These are phyloP conservation scores for Pipra filicauda DNA, from an alignment of 2,113 vertebrate genomes.

Conservation along the genomic window DNA sequence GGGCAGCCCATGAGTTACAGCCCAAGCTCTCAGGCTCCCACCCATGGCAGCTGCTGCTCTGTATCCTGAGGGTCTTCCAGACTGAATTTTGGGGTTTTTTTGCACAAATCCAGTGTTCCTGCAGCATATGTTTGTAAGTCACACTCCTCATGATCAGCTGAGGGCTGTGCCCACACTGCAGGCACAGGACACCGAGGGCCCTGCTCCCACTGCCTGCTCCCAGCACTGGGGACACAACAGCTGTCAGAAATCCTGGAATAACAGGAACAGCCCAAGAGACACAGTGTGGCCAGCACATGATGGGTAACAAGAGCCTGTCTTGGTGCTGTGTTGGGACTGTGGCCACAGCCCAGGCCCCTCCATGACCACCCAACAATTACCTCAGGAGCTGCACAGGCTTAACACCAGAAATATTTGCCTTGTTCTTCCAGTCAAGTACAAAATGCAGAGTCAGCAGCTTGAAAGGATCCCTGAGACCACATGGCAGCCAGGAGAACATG, in stretches of 20 bases:
- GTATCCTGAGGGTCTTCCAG: not conserved
- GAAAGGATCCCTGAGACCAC: not conserved
- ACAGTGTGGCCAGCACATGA: not conserved
- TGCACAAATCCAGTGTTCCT: not conserved
- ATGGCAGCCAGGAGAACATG: not conserved
- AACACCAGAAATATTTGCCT: not conserved
- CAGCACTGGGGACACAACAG: not conserved
- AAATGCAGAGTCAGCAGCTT: constrained; percentile 47
- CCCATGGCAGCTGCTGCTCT: not conserved
- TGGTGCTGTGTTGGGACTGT: not conserved
- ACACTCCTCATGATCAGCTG: fast-evolving
- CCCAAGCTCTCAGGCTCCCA: not conserved
- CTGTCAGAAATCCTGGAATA: not conserved
- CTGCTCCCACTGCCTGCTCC: not conserved
- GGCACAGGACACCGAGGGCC: not conserved
- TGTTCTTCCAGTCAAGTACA: constrained; percentile 18
- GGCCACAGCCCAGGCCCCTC: not conserved
- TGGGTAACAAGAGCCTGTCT: not conserved
- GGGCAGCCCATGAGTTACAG: not conserved
- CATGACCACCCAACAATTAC: not conserved
- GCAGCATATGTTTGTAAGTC: not conserved
- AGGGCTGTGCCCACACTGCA: not conserved
- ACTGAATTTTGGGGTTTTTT: fast-evolving
- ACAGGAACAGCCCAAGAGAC: not conserved
- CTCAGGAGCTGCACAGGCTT: not conserved